phyloP scores from a whole-genome alignment of 2,888 invertebrate genomes.

The Octonoba sinensis region DNA sequence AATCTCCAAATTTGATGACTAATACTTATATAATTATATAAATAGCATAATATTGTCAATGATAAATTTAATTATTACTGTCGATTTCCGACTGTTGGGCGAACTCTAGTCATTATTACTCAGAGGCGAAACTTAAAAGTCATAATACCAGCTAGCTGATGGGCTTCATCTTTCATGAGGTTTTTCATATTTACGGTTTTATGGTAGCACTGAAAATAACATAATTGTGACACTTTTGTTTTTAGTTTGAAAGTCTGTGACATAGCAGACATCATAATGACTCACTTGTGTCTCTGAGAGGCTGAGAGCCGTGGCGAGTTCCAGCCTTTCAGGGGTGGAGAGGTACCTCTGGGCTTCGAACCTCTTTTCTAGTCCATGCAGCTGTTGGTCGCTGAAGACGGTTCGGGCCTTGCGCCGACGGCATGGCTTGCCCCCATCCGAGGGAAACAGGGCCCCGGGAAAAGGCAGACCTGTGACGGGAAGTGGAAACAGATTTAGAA shows the following conservation, averaged over 20 bases:
- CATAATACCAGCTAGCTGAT: too few species aligned
- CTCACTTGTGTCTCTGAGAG: constrained; percentile 87
- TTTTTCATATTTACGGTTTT: not conserved
- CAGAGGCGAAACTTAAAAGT: too few species aligned
- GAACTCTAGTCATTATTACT: too few species aligned
- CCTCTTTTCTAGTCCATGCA: constrained; percentile 88
- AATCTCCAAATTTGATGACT: too few species aligned
- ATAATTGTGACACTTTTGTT: too few species aligned
- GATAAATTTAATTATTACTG: too few species aligned
- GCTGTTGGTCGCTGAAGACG: constrained; percentile 80
- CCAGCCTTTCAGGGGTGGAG: constrained; percentile 95
- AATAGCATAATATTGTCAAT: too few species aligned
- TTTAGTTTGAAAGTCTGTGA: too few species aligned
- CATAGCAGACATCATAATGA: not conserved
- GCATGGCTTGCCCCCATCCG: constrained; percentile 59
- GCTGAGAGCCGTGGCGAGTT: constrained; percentile 90
- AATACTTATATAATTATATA: too few species aligned
- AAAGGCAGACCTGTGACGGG: constrained; percentile 54
- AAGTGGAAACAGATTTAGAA: not conserved
- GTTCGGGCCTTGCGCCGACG: constrained; percentile 95
- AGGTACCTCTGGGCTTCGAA: constrained; percentile 95
- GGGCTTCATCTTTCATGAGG: too few species aligned
- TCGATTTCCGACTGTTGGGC: too few species aligned
- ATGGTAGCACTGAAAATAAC: not conserved
- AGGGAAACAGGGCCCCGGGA: constrained; percentile 54